These are phyloP conservation scores for Pseudochaenichthys georgianus DNA, from an alignment of 2,797 vertebrate species.

Conservation along the genomic window DNA sequence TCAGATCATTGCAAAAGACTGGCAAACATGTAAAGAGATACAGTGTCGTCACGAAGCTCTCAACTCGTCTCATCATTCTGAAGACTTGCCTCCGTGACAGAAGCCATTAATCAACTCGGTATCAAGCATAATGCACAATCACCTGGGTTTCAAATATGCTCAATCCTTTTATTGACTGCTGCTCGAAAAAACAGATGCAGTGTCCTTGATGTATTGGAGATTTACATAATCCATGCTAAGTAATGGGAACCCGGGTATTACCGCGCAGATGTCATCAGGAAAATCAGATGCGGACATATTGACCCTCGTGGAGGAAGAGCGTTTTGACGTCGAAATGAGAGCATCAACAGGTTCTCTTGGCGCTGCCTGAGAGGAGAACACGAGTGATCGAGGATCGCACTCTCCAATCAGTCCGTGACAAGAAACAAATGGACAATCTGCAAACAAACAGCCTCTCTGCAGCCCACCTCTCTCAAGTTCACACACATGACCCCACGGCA, in stretches of 20 bases:
- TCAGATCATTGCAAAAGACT: no score
- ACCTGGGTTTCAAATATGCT: constrained; percentile 37
- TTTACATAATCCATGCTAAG: constrained; percentile 59
- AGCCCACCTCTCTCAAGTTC: neutral
- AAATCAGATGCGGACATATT: no score
- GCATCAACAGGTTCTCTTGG: neutral
- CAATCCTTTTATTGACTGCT: constrained; percentile 37
- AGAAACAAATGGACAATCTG: constrained; percentile 1
- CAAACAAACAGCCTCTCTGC: neutral
- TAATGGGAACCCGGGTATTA: neutral
- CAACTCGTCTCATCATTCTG: neutral
- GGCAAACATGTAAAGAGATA: neutral
- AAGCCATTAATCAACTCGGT: constrained; percentile 2
- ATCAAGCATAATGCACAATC: constrained; percentile 39
- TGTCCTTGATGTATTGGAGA: constrained; percentile 36
- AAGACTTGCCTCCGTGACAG: neutral
- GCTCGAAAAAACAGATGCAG: constrained; percentile 19
- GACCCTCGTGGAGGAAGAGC: no score
- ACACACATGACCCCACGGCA: constrained; percentile 11
- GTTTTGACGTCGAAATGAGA: no score
- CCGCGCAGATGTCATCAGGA: neutral
- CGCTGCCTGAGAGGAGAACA: constrained; percentile 16
- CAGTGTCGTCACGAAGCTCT: neutral
- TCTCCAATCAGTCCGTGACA: constrained; percentile 35
- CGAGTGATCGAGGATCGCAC: neutral